Evolutionary conservation across 1,140 invertebrate genomes (phyloP), one percentile per base, ranked within the genome.

Genomic region (Dreissena polymorpha): DNA sequence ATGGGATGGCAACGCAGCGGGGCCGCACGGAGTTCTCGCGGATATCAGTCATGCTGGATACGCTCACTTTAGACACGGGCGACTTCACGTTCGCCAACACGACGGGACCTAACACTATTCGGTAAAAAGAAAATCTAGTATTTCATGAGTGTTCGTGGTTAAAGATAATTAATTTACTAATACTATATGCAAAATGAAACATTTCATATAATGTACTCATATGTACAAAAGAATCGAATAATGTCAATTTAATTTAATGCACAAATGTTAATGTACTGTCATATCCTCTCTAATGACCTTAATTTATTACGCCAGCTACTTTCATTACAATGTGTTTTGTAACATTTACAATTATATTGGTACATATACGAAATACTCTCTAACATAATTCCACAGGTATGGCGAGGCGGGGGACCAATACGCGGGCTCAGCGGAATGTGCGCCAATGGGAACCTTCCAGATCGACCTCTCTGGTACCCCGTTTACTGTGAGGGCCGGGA

Each of bases 321-420:
- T 5, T 5, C 3, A n/a, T n/a, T n/a, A n/a, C n/a, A n/a, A n/a
- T n/a, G n/a, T n/a, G 39, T 39, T 39, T 39, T 39, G n/a, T n/a
- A n/a, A 39, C 39, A 39, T 39, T 39, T 39, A 5, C 2, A 39
- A 8, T 39, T 8, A 39, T 39, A 39, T 39, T 2, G 39, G 8
- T 5, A 39, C 39, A 39, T 39, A 39, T 39, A 8, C 39, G 8
- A 39, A 39, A 2, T 2, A 2, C 39, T 8, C 39, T 39, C 8
- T 39, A 39, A 5, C 8, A 39, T 8, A 5, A 8, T 39, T 39
- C 8, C 3, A 2, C 77, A 90, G 89, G 8, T 90, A 86, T 80
- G 89, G 85, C 8, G 78, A 81, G 55, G 89, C 89, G 3, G 88
- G 89, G 0, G 89, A 89, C 57, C 85, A 87, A 21, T 90, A 80